A percentile compares a stretch with the other conserved stretches of the same genome.
Conservation (phyloP, 2,113 vertebrate species). For the Chamaea fasciata region DNA sequence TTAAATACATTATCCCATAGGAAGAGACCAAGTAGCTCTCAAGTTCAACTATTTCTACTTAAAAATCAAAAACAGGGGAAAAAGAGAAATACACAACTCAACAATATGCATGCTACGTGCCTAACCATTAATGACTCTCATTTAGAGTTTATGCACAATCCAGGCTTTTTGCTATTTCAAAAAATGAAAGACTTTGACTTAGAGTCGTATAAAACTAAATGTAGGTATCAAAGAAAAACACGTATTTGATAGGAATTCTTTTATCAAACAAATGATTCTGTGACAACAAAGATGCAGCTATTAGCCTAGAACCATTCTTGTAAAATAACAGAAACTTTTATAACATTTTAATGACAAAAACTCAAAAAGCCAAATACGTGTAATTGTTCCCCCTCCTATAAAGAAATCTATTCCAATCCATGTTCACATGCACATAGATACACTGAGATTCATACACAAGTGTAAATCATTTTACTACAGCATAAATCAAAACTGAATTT, state of each 20-base stretch:
- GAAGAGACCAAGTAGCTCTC: background rate
- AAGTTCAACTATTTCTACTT: background rate
- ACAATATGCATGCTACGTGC: background rate
- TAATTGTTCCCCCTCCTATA: background rate
- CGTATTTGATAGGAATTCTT: background rate
- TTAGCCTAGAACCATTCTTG: background rate
- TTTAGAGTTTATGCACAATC: background rate
- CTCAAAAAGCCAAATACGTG: background rate
- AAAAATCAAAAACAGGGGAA: background rate
- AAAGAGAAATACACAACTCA: background rate
- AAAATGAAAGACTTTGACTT: background rate
- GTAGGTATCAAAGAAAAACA: background rate
- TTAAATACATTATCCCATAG: background rate
- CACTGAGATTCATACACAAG: background rate
- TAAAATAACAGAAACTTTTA: background rate
- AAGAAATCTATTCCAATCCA: background rate
- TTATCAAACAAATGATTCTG: background rate
- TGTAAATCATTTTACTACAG: background rate
- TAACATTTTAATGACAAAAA: background rate
- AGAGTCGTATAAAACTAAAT: background rate
- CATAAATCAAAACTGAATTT: conserved; percentile 20
- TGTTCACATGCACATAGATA: background rate
- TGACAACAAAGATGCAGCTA: background rate
- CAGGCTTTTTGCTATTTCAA: background rate
- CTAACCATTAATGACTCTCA: background rate